Evolutionary conservation across 1,140 invertebrate genomes (phyloP), one percentile per base, ranked within the genome.

Genomic region (Heliconius himera): DNA sequence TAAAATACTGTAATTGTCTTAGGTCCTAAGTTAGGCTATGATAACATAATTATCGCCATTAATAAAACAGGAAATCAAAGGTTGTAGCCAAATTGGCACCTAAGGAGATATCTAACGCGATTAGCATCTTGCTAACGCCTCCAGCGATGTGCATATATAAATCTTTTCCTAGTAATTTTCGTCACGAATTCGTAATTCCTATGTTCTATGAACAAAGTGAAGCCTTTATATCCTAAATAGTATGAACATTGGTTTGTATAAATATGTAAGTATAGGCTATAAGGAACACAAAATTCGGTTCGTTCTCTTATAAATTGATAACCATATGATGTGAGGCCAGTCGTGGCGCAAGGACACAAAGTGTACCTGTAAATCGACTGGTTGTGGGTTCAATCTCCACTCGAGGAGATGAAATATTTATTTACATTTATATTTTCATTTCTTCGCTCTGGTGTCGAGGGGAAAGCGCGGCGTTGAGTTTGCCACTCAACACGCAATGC

Each of bases 31-130:
- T 29, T 29, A 6, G 13, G 5, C 26, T 29, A 11, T 29, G 13
- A 66, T 73, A 73, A 22, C 72, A 49, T 73, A 26, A 73, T 73
- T 46, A 73, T 16, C 72, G 36, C 38, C n/a, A 73, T 46, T 73
- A 73, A 73, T 29, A 73, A 46, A 46, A 73, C 33, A 66, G 9
- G 11, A 66, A 26, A 66, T 29, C 26, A 29, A 66, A 66, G 22
- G 22, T 66, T 66, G 26, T 29, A 66, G 1, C 60, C 60, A 66
- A 66, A 66, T 66, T 66, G 60, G 60, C 22, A 66, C 26, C 60
- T 29, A 66, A 66, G 60, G 5, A 66, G 60, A 66, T 66, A 66
- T 16, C 22, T 16, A 66, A 66, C 60, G 3, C 60, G 60, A 29
- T 66, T 66, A 66, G 60, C 60, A 66, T 66, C 22, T 16, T 16